These are phyloP conservation scores for Paramormyrops kingsleyae DNA, from an alignment of 2,113 vertebrate species.

Conservation along the genomic window DNA sequence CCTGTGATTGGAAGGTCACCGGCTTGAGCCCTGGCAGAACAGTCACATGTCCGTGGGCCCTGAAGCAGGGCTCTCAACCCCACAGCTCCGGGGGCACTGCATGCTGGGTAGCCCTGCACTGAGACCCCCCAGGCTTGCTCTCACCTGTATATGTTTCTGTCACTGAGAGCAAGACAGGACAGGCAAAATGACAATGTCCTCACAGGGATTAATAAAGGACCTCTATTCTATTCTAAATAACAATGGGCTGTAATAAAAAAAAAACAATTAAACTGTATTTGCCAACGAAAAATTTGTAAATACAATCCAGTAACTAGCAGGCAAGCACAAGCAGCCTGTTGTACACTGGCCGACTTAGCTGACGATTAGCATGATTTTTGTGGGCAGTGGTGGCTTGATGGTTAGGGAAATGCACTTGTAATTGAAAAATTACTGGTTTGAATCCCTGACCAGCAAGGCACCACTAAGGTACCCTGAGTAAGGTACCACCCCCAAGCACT, in stretches of 20 bases:
- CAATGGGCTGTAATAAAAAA: neutral
- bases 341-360: too few relatives aligned
- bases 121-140: neutral
- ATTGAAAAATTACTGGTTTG: too few relatives aligned
- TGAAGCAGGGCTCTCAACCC: neutral
- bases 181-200: neutral
- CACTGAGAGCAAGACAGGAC: neutral
- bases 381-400: too few relatives aligned
- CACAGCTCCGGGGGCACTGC: neutral
- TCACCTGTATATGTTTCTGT: neutral
- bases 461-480: too few relatives aligned
- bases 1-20: neutral
- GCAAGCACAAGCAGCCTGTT: too few relatives aligned
- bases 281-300: neutral
- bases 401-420: too few relatives aligned
- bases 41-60: neutral
- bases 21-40: neutral
- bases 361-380: too few relatives aligned
- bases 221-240: neutral
- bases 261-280: neutral
- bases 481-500: too few relatives aligned
- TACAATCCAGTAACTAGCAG: too few relatives aligned
- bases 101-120: neutral
- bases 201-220: neutral
- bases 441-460: too few relatives aligned